Percentiles rank a stretch among this genome's conserved stretches.
Conservation (phyloP, 2,888 invertebrate species). For the Scaptomyza reducta region DNA sequence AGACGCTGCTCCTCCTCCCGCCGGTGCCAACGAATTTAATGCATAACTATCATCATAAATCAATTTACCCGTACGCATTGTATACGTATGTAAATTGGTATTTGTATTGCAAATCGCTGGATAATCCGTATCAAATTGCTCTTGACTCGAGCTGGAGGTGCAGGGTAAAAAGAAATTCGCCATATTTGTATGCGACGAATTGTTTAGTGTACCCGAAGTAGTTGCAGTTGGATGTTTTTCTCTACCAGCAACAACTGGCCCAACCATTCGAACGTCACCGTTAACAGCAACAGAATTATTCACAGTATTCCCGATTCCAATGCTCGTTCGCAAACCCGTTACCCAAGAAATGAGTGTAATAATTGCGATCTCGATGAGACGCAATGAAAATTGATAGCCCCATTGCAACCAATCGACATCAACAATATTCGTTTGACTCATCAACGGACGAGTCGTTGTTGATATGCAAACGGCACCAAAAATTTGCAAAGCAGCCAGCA, state of each 20-base stretch:
- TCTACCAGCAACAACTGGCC: constrained; percentile 81
- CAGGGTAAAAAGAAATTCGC: constrained; percentile 92
- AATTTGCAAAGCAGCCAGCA: constrained; percentile 93
- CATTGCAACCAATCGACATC: constrained; percentile 95
- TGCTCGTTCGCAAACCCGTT: constrained; percentile 88
- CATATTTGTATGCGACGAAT: constrained; percentile 84
- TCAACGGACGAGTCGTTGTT: constrained; percentile 80
- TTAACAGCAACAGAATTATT: constrained; percentile 39
- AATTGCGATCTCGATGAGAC: constrained; percentile 94
- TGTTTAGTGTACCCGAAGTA: constrained; percentile 38
- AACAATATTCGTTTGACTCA: constrained; percentile 81
- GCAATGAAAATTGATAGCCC: constrained; percentile 94
- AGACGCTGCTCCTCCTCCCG: constrained; percentile 6
- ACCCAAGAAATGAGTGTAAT: constrained; percentile 94
- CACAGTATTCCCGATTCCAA: constrained; percentile 83
- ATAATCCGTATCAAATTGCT: constrained; percentile 92
- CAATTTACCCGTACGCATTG: constrained; percentile 90
- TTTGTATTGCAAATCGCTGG: constrained; percentile 94
- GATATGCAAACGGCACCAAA: constrained; percentile 90
- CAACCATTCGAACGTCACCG: constrained; percentile 53
- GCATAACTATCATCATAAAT: constrained; percentile 89
- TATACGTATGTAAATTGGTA: constrained; percentile 93
- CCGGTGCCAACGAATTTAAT: constrained; percentile 84
- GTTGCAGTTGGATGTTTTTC: constrained; percentile 86
- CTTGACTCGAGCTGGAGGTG: constrained; percentile 92